These are phyloP conservation scores for Leguminivora glycinivorella DNA, from an alignment of 1,140 invertebrate genomes.

Conservation along the genomic window DNA sequence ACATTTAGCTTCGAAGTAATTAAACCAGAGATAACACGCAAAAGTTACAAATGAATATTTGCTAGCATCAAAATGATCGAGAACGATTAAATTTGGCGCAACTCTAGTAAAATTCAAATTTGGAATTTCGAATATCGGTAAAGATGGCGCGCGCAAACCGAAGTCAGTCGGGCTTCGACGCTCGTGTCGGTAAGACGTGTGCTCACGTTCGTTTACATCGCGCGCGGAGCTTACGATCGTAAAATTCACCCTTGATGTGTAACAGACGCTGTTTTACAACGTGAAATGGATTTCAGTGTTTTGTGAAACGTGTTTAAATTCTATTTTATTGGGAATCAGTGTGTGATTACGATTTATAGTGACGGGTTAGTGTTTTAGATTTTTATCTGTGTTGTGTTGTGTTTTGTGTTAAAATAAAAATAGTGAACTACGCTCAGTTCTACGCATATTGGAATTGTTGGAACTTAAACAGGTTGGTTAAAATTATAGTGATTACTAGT, in stretches of 20 bases:
- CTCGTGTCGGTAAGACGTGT: conserved; percentile 34
- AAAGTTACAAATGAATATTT: conserved; percentile 5
- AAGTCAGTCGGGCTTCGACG: conserved; percentile 45
- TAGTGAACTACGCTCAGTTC: neutral
- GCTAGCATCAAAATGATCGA: neutral
- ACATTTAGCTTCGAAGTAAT: conserved; percentile 24
- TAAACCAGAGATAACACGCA: conserved; percentile 7
- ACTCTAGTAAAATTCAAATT: conserved; percentile 33
- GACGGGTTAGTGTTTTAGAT: conserved; percentile 16
- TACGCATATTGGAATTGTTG: conserved; percentile 15
- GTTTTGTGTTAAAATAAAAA: conserved; percentile 17
- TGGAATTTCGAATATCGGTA: conserved; percentile 37
- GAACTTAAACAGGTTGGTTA: conserved; percentile 11
- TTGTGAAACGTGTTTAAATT: conserved; percentile 30
- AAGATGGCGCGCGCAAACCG: conserved; percentile 33
- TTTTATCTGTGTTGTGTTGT: conserved; percentile 9
- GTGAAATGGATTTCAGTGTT: conserved; percentile 42
- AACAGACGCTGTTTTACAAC: conserved; percentile 37
- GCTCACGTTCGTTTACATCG: neutral
- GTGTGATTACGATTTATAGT: conserved; percentile 38
- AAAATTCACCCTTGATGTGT: conserved; percentile 39
- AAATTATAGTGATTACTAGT: neutral
- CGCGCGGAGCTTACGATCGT: conserved; percentile 33
- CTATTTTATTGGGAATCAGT: conserved; percentile 33
- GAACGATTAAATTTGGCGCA: conserved; percentile 20